Base-by-base conservation (phyloP, 2,888 invertebrate genomes). In the Reticulitermes lucifugus region DNA sequence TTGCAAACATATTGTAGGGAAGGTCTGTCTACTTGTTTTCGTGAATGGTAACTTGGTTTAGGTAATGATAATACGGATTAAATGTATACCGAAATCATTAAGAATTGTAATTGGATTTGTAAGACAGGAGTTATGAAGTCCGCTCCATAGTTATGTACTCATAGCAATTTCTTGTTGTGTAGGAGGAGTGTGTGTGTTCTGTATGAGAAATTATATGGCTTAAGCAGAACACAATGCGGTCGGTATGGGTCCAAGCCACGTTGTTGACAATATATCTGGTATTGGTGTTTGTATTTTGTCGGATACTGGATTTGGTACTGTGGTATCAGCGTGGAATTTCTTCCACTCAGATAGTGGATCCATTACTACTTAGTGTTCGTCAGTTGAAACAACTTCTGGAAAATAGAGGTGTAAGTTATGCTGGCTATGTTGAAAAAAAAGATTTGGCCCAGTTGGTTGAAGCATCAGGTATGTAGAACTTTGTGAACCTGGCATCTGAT, bases 401-500 rank as follows among this genome's bases (percentile, higher is more conserved):
- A 80, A 87, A 87, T 43, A 85, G 89, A 86, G 89, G 89, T 70
- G 88, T 89, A n/a, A 89, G 89, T 84, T 88, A 89, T 70, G 87
- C 88, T 51, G 89, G 89, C 77, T 89, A 88, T 86, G 87, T 89
- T n/a, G 89, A 89, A 81, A 89, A 89, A 83, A 87, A 88, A 85
- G 89, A 89, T 80, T 87, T 89, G 18, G 89, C 88, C 25, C 87
- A 88, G n/a, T 85, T 89, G 29, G 88, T 89, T n/a, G 86, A 88
- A 85, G 88, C 87, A 60, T 88, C 89, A 84, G 89, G 89, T 89
- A 86, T 83, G 73, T 82, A 21, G 21, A 46, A 75, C 18, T 55
- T 55, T 1, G 4, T 55, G 18, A 55, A 55, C 12, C 55, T 55
- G 12, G 55, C 4, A 55, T 1, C 14, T 55, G 14, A 55, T 55